These are phyloP conservation scores for Pammene fasciana DNA, from an alignment of 2,888 invertebrate species.

Conservation along the genomic window DNA sequence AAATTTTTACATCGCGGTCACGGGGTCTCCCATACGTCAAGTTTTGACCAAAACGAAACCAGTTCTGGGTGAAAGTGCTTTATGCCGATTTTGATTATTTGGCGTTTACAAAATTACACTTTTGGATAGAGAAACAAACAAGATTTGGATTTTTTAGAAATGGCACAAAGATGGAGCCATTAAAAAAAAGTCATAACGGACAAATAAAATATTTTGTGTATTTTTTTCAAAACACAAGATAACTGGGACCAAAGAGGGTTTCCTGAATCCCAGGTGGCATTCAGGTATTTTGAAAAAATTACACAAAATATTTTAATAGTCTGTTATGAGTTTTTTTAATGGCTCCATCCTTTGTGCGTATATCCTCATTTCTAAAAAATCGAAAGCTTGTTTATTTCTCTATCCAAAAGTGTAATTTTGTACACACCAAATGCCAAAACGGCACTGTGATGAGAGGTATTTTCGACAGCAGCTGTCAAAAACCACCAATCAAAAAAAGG, in stretches of 20 bases:
- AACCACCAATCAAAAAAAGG: no score
- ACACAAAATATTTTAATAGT: no score
- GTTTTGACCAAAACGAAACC: slow-evolving; percentile 24
- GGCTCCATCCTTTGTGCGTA: no score
- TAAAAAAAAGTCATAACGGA: no score
- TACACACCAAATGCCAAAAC: slow-evolving; percentile 16
- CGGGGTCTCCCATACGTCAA: slow-evolving; percentile 17
- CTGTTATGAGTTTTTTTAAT: no score
- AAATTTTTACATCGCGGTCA: slow-evolving; percentile 28
- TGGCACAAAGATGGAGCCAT: not conserved
- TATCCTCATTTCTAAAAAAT: slow-evolving; percentile 1
- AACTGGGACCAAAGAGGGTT: no score
- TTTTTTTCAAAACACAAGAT: no score
- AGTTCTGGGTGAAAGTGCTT: slow-evolving; percentile 29
- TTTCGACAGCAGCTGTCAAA: no score
- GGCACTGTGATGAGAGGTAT: no score
- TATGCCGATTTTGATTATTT: slow-evolving; percentile 21
- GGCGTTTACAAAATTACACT: not conserved
- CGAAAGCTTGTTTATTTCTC: not conserved
- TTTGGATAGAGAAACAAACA: slow-evolving; percentile 2
- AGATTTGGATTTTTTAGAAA: not conserved
- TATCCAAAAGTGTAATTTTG: not conserved
- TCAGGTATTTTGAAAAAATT: no score
- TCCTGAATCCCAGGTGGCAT: no score
- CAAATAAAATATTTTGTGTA: no score